A percentile compares a stretch with the other conserved stretches of the same genome.
These are phyloP conservation scores for Caenorhabditis uteleia DNA, from an alignment of 2,888 invertebrate genomes.

Conservation along the genomic window DNA sequence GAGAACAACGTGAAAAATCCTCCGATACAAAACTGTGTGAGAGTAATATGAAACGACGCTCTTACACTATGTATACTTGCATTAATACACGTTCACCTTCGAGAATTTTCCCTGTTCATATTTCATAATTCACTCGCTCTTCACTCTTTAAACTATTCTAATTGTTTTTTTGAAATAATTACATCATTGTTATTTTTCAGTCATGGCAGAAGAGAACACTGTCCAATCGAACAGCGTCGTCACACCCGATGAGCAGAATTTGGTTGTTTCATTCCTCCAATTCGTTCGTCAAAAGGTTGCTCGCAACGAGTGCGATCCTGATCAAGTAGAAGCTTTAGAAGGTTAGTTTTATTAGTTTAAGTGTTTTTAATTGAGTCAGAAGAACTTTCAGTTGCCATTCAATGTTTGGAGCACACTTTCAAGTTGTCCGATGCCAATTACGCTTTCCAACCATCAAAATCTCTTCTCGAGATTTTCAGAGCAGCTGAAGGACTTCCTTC, in stretches of 20 bases:
- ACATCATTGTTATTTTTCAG: conserved; percentile 1
- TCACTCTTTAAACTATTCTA: not conserved
- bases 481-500: conserved; percentile 63
- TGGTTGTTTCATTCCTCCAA: conserved; percentile 66
- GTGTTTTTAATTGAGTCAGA: not conserved
- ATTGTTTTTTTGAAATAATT: conserved; percentile 1
- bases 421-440: conserved; percentile 75
- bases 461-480: conserved; percentile 73
- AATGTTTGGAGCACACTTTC: conserved; percentile 87
- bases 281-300: conserved; percentile 67
- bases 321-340: conserved; percentile 65
- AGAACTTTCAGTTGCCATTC: conserved; percentile 80
- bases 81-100: too few relatives aligned
- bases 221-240: not conserved
- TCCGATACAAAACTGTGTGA: too few relatives aligned
- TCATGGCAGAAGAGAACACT: not conserved
- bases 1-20: not conserved
- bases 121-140: not conserved
- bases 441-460: conserved; percentile 69
- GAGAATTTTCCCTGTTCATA: too few relatives aligned
- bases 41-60: too few relatives aligned
- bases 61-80: too few relatives aligned
- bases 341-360: conserved; percentile 36
- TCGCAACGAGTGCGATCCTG: conserved; percentile 53
- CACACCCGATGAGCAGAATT: conserved; percentile 56